Evolutionary conservation across 2,797 vertebrate genomes (phyloP), one percentile per base, ranked within the genome.

Genomic region (Cebuella pygmaea): DNA sequence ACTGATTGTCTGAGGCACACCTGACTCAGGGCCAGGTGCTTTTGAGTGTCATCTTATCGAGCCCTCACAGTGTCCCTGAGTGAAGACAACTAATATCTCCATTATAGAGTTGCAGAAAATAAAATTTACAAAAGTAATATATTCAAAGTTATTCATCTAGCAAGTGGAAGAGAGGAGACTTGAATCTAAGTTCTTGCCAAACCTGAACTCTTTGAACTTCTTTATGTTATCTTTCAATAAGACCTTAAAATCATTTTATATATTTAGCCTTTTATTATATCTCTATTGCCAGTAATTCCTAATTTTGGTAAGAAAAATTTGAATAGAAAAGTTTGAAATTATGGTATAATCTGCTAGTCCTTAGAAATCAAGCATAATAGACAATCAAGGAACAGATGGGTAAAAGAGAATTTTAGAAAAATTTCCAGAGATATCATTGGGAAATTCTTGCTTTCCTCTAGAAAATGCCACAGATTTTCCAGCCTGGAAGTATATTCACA

Each of bases 331-430:
- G 14, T 78, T 48, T 93, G 79, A 81, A 88, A 22, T 64, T 57
- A 55, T 41, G 26, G 10, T 70, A 81, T 81, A 90, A 22, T 91
- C 30, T 93, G 30, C 39, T 50, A 91, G 22, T 61, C 57, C 33
- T 94, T 4, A 84, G 75, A 57, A 82, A 84, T 75, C 11, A 80
- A 36, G 27, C 20, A 41, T 70, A 80, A 83, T 46, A 87, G n/a
- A 74, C 7, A 92, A 30, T 46, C 44, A 27, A 89, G 59, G 52
- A 33, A 75, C 41, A 84, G 10, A 88, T 52, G 14, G 57, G 30
- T 55, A 27, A 75, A 80, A 78, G 48, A 74, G n/a, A 92, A 88
- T 82, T 93, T 96, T 64, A n/a, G 26, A 88, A 95, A 82, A 75
- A 89, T 90, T 90, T 92, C 7, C 39, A 80, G 15, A 39, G 36